Evolutionary conservation across 2,113 vertebrate species (phyloP), one percentile per base, ranked within the genome.

Genomic region (Amblyornis subalaris): DNA sequence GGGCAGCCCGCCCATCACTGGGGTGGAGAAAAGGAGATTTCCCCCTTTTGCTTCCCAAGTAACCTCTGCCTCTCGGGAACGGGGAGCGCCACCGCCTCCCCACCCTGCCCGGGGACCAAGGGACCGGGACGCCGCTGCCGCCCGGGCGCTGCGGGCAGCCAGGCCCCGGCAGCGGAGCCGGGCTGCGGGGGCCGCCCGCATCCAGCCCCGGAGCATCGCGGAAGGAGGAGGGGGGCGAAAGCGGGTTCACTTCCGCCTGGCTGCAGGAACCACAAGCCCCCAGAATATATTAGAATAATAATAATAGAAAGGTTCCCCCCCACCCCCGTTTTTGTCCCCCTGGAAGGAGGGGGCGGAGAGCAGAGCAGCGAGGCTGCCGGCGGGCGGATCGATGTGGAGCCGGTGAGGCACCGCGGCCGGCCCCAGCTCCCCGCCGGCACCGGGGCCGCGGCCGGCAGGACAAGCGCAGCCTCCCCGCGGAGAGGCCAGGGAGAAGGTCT

Each of bases 201-300:
- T 55, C 67, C 84, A 48, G 64, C 72, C 73, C 62, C 45, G 70
- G 25, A 83, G 89, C 92, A 80, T 60, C 92, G 93, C 90, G 94
- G 84, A 87, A 94, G 96, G 92, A 81, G 94, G 93, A 91, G 94
- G 95, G 84, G 95, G 95, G 84, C 80, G 85, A 94, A 44, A 71
- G 78, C 89, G 96, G 96, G 94, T 97, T 98, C 97, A 98, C 97
- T 98, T 98, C 98, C 97, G 97, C 97, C 97, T 90, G 94, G 42
- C 75, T 97, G 96, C 97, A 98, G 98, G 97, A 98, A 97, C 97
- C 96, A 95, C 95, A 98, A 97, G 95, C 96, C 88, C 93, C 89
- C 83, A 93, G 96, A 93, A 93, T 88, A 92, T 94, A 72, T 94
- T 89, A 80, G 82, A 85, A 78, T 79, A 90, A 92, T 73, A 86